Base-by-base conservation (phyloP, 1,140 invertebrate species). In the Neocloeon triangulifer region DNA sequence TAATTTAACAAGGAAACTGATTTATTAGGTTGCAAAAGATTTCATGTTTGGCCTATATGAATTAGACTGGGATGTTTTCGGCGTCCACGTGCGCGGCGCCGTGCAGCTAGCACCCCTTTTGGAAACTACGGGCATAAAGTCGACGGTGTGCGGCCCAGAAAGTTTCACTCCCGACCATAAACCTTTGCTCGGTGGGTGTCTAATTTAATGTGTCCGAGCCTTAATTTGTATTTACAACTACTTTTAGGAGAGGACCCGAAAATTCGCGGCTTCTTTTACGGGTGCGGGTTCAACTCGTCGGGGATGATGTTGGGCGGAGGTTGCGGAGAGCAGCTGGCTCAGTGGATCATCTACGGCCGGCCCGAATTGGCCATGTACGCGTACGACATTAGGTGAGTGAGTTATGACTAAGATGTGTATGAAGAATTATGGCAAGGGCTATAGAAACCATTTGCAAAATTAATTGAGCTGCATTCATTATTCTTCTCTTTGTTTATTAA, bases 301-400 rank as follows among this genome's bases (percentile, higher is more conserved):
- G 84, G 84, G 3, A 84, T 89, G 69, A 86, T 85, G 75, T 65
- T 82, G 28, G 77, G 79, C 19, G 78, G 76, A 4, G 82, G 82
- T 2, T 80, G 75, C 40, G 77, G 70, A 1, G 67, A 81, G 45
- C 75, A 86, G 53, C 61, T 81, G 36, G 80, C 82, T 0, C 62
- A 69, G 25, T 89, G 82, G 82, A 66, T 89, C 31, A 54, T 74
- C 0, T 58, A 73, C 39, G 82, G 81, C 17, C 62, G 78, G 35
- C 82, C 84, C 0, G 63, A 73, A 25, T 57, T 77, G 37, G 73
- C 81, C 39, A 82, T 91, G 77, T 85, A 78, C 43, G 60, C 58
- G 15, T 84, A 78, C 45, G 82, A 89, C 48, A 69, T 88, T 27
- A 62, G 76, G 56, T 58, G 32, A 60, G 71, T 26, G 7, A n/a